Conservation (phyloP, 2,113 vertebrate species). For the Ivindomyrus marchei region DNA sequence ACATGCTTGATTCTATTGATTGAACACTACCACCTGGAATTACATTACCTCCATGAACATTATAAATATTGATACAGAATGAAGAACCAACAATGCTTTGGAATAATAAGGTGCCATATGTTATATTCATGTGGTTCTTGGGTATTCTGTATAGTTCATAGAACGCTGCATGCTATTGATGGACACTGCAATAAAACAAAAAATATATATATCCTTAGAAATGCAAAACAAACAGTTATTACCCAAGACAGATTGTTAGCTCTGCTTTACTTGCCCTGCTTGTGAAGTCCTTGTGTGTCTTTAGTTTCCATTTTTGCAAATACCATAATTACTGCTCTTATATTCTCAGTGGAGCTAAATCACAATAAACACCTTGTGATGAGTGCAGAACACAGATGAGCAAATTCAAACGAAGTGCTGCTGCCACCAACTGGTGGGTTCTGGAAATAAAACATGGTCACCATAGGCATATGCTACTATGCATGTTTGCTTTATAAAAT, state of each 20-base stretch:
- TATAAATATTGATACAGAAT: constrained; percentile 43
- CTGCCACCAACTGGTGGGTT: constrained; percentile 60
- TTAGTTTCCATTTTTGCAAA: constrained; percentile 55
- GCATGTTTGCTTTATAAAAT: constrained; percentile 21
- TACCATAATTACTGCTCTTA: constrained; percentile 68
- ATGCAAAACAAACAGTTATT: constrained; percentile 1
- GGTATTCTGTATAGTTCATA: neutral
- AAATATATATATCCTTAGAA: neutral
- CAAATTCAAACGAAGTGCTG: constrained; percentile 52
- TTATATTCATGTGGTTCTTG: neutral
- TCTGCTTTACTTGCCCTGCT: neutral
- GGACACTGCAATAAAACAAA: neutral
- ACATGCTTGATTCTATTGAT: constrained; percentile 61
- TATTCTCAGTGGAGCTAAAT: constrained; percentile 66
- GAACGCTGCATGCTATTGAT: neutral
- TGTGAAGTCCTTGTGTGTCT: neutral
- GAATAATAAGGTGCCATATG: neutral
- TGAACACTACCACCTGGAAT: constrained; percentile 7
- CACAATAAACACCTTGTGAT: constrained; percentile 63
- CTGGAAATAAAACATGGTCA: constrained; percentile 29
- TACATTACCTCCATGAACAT: constrained; percentile 20
- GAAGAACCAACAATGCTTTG: constrained; percentile 9
- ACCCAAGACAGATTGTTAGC: neutral
- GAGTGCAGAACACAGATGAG: constrained; percentile 53
- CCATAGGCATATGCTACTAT: constrained; percentile 2